Evolutionary conservation across 2,113 vertebrate genomes (phyloP), one percentile per base, ranked within the genome.

Genomic region (Bufo gargarizans): DNA sequence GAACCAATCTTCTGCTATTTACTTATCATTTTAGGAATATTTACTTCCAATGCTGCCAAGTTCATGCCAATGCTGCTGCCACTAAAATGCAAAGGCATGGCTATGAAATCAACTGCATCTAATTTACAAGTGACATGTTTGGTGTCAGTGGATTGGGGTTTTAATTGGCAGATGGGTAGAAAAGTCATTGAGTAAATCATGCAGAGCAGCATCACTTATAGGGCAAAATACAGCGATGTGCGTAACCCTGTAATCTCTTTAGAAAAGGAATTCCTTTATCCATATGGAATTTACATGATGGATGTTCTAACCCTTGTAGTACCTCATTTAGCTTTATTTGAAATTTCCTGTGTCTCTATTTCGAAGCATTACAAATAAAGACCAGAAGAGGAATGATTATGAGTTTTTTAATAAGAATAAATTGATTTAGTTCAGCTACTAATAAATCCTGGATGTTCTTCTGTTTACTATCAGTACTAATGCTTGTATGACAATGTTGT

Each of bases 331-430:
- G 43, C 61, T 14, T 49, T 71, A 19, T 72, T 78, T 47, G 59
- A 83, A 11, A 86, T 86, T 86, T 86, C 85, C 72, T 1, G 33
- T 67, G 55, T 49, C 55, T 50, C n/a, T 87, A 91, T 65, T 89
- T 90, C 56, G 83, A 92, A 88, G 86, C 61, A 87, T 84, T 90
- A 33, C 89, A 91, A 89, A 91, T 72, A 90, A 90, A 90, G 33
- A 76, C 72, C 55, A n/a, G 69, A 87, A 87, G 78, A 87, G 56
- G n/a, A 76, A 65, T 19, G 67, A 83, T n/a, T n/a, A 83, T n/a
- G 61, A 61, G 72, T 53, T 76, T 77, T 45, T 59, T 58, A 22
- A 61, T 83, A 74, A 71, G 20, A 69, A 82, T 58, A 61, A 59
- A 87, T 69, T 65, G 74, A 67, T 69, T 16, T 19, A 16, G 16